Base-by-base conservation (phyloP, 2,888 invertebrate genomes). In the Odiellus spinosus region DNA sequence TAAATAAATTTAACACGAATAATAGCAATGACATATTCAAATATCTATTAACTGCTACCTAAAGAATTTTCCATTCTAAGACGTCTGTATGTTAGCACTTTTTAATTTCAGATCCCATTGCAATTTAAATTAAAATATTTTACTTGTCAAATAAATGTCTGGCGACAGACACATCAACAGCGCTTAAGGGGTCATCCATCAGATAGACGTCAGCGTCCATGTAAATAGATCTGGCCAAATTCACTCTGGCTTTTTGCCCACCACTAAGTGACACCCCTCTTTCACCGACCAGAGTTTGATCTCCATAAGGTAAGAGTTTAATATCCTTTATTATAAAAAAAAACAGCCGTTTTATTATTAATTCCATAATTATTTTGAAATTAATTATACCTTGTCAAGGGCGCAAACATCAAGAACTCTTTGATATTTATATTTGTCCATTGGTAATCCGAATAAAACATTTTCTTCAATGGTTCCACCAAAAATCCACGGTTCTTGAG, bases 201-300 rank as follows among this genome's bases (percentile, higher is more conserved):
- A 70, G 57, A 48, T 66, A 68, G 3, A 70, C 63, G 51, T 69
- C 69, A 3, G 68, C 67, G 52, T 68, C 63, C 40, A 58, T 59
- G 52, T 67, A 68, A 20, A 67, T 50, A 3, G 66, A 64, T 32
- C 45, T 53, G 11, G 73, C 73, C 26, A 74, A 58, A 11, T 70
- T 64, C 3, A 74, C 74, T 55, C 96, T 72, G 1, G 86, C 82
- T 55, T 83, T 80, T 65, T 98, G 96, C 0, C 96, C 96, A 5
- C 96, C 96, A 56, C 91, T 93, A 33, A 98, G 68, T 2, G 87
- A 86, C 49, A 78, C 75, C 0, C 91, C 91, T 40, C 80, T 78
- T 60, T 95, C 93, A 0, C 91, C 91, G 8, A 91, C 77, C 52
- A 78, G 77, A 11, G 82, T 78, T 51, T 71, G 64, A 65, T 86